phyloP scores from a whole-genome alignment of 2,888 invertebrate species.

The Athrips mouffetella region DNA sequence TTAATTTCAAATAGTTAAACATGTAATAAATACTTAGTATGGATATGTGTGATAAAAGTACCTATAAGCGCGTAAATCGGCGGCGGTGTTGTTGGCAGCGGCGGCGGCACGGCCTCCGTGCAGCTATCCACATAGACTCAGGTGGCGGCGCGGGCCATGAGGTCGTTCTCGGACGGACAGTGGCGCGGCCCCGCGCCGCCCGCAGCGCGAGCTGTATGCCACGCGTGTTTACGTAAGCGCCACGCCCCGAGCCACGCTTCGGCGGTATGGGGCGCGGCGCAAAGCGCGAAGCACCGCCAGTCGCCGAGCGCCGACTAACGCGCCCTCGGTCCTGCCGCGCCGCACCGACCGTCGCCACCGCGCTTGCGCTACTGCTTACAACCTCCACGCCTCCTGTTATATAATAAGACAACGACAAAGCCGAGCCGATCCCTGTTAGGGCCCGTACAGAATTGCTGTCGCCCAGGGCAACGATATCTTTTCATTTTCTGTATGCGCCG shows the following conservation, averaged over 20 bases:
- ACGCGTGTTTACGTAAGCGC: constrained; percentile 78
- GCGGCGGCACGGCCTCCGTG: constrained; percentile 59
- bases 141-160: constrained; percentile 67
- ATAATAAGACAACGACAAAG: constrained; percentile 57
- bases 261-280: constrained; percentile 75
- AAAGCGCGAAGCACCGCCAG: constrained; percentile 69
- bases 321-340: constrained; percentile 49
- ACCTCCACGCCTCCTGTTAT: constrained; percentile 60
- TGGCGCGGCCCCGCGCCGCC: constrained; percentile 68
- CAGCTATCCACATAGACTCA: constrained; percentile 63
- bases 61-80: constrained; percentile 71
- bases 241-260: constrained; percentile 77
- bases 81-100: constrained; percentile 64
- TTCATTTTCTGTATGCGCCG: not conserved
- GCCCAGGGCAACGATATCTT: not conserved
- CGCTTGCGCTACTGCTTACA: constrained; percentile 61
- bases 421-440: constrained; percentile 25
- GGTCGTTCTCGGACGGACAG: constrained; percentile 70
- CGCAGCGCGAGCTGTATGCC: constrained; percentile 49
- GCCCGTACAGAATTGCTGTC: not conserved
- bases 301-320: constrained; percentile 75
- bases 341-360: constrained; percentile 32
- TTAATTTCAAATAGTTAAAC: too few relatives aligned
- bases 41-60: constrained; percentile 31
- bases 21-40: not conserved